These are phyloP conservation scores for Alviniconcha marisindica DNA, from an alignment of 1,140 invertebrate species.

Conservation along the genomic window DNA sequence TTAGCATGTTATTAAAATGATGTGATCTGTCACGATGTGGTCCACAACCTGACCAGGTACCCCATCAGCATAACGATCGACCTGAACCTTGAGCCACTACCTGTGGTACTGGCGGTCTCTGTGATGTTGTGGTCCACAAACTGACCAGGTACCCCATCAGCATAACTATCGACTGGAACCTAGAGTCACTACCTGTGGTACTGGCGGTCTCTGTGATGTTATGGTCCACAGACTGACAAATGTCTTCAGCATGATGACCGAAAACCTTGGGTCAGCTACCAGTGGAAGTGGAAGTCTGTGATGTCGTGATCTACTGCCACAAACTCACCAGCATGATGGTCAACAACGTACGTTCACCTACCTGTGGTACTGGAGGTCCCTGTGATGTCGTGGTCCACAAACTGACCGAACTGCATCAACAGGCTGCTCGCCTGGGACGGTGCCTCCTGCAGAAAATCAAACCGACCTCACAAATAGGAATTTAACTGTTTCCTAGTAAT, in stretches of 20 bases:
- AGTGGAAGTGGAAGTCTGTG: slow-evolving; percentile 50
- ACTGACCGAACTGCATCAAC: slow-evolving; percentile 99
- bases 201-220: slow-evolving; percentile 81
- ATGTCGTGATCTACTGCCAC: too few species aligned
- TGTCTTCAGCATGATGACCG: slow-evolving; percentile 93
- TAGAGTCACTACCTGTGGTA: slow-evolving; percentile 52
- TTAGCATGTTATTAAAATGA: too few species aligned
- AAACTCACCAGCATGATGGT: too few species aligned
- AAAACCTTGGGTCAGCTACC: too few species aligned
- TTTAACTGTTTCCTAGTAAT: too few species aligned
- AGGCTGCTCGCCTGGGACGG: slow-evolving; percentile 77
- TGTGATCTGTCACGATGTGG: too few species aligned
- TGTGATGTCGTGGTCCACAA: slow-evolving; percentile 94
- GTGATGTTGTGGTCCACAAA: slow-evolving; percentile 96
- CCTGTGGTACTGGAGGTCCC: slow-evolving; percentile 54
- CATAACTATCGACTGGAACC: slow-evolving; percentile 79
- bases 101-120: slow-evolving; percentile 51
- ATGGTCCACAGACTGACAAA: slow-evolving; percentile 98
- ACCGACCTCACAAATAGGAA: too few species aligned
- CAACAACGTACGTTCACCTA: too few species aligned
- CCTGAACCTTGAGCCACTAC: too few species aligned
- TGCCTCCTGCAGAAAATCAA: neutral
- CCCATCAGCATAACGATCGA: too few species aligned
- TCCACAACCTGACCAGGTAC: too few species aligned
- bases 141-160: slow-evolving; percentile 99